Conservation (phyloP, 2,113 vertebrate species). For the Gasterosteus aculeatus region DNA sequence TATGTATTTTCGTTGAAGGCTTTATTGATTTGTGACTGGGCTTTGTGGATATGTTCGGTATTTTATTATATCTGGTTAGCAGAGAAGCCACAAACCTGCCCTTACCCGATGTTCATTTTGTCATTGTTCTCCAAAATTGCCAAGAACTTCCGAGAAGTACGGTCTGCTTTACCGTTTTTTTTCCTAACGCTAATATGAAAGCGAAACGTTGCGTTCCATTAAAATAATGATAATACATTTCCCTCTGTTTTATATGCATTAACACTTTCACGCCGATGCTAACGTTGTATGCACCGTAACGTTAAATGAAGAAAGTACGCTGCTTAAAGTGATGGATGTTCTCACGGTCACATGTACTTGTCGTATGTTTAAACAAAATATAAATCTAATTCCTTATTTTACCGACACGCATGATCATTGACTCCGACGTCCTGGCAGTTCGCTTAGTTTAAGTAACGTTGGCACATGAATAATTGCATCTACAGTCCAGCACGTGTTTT, state of each 20-base stretch:
- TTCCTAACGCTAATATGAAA: too few relatives aligned
- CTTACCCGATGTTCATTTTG: constrained; percentile 14
- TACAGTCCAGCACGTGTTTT: neutral
- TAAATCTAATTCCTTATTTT: neutral
- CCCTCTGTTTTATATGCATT: neutral
- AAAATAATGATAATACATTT: neutral
- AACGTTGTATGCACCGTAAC: neutral
- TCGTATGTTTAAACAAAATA: neutral
- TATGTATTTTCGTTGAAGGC: neutral
- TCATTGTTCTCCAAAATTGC: constrained; percentile 13
- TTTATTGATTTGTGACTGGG: too few relatives aligned
- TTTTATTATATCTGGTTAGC: neutral
- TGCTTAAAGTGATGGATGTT: too few relatives aligned
- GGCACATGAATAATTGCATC: neutral
- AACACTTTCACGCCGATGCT: neutral
- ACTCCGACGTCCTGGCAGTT: neutral
- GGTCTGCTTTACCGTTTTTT: neutral
- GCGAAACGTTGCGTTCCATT: neutral
- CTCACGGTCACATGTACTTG: neutral
- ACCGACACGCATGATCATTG: neutral
- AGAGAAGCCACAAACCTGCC: neutral
- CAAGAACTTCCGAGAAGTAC: constrained; percentile 48
- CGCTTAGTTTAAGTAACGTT: neutral
- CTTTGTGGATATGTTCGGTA: neutral
- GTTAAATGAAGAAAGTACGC: neutral